Evolutionary conservation across 1,140 invertebrate genomes (phyloP).

Genomic region (Parasteatoda tepidariorum): DNA sequence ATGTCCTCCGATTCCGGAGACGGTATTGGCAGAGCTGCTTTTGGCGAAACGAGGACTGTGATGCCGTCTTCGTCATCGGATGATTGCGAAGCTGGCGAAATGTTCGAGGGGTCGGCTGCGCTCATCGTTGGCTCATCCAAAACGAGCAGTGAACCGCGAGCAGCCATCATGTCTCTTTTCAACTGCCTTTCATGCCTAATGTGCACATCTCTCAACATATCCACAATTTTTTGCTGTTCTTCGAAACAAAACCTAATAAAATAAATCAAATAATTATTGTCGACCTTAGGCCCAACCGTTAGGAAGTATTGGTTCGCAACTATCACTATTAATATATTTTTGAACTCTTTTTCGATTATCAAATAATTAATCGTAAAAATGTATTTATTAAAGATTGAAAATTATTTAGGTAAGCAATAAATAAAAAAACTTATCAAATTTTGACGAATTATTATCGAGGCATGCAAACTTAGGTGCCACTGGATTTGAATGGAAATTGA

Average conservation of each 20-base stretch:
- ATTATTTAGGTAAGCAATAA: too few species aligned
- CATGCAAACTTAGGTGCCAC: too few species aligned
- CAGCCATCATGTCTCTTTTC: background rate
- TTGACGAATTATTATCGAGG: too few species aligned
- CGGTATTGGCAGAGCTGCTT: background rate
- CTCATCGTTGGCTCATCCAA: background rate
- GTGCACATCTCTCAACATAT: slow-evolving; percentile 28
- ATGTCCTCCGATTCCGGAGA: background rate
- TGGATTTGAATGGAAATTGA: too few species aligned
- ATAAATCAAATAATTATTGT: too few species aligned
- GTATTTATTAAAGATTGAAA: too few species aligned
- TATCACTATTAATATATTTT: too few species aligned
- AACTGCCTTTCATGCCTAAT: slow-evolving; percentile 31
- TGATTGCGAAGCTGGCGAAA: background rate
- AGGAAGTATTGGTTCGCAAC: too few species aligned
- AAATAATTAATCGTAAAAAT: too few species aligned
- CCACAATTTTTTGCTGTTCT: slow-evolving; percentile 36
- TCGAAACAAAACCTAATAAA: slow-evolving; percentile 17
- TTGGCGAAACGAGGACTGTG: background rate
- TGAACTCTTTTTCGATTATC: too few species aligned
- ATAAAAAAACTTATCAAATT: too few species aligned
- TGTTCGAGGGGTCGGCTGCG: background rate
- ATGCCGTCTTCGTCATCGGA: slow-evolving; percentile 30
- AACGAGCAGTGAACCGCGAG: background rate
- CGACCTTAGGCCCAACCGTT: too few species aligned